Base-by-base conservation (phyloP, 2,113 vertebrate genomes). In the Macrotus californicus region DNA sequence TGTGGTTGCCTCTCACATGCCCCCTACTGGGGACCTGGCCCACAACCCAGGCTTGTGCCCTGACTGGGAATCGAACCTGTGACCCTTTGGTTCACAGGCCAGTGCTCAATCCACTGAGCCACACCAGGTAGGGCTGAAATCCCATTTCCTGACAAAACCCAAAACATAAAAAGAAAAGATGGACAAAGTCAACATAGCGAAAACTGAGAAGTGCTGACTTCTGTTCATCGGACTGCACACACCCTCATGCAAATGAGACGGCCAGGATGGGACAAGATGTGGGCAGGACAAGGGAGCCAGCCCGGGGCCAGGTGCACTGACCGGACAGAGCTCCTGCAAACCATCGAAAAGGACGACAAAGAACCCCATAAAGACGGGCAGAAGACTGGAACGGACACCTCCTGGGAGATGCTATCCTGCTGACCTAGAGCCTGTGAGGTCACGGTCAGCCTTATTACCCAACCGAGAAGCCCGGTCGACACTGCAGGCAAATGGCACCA, bases 401-500 rank as follows among this genome's bases (percentile, higher is more conserved):
- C 46, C 1, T 24, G 1, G 21, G 22, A 7, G 5, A 41, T 1
- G 9, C 24, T 1, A 1, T 8, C 5, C 29, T 14, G 56, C 26
- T 18, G 41, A 31, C n/a, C 75, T 1, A 3, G 0, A 5, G 36
- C 18, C 54, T 4, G 29, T 4, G 46, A 43, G 7, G 10, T 8
- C 43, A 8, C 0, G 0, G 1, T 11, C 31, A 0, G 7, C 1
- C 0, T 4, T 0, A 1, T 3, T 0, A 6, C 12, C 7, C n/a
- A 16, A 1, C 31, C 22, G 54, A 31, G 39, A 36, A 43, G 24
- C 0, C 73, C 46, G 1, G 22, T 1, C 67, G 5, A 4, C 12
- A 0, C 36, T 1, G 0, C 13, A 9, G 13, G 0, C 4, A 4
- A 2, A 5, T 0, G 1, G 29, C 3, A 0, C 7, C 0, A 0